phyloP scores from a whole-genome alignment of 2,888 invertebrate genomes.

The Diaperis boleti region DNA sequence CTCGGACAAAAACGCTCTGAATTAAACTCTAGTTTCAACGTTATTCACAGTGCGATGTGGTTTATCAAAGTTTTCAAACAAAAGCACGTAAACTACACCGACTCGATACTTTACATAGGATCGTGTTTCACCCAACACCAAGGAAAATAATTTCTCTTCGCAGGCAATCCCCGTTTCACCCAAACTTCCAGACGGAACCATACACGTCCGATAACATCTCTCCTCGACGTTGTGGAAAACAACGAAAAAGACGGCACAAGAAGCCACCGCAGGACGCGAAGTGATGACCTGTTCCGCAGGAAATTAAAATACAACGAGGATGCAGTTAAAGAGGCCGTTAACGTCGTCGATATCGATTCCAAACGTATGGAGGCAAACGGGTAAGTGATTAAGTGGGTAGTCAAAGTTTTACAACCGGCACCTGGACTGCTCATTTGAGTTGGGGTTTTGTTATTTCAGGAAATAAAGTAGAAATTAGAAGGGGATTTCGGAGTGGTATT shows the following conservation, averaged over 20 bases:
- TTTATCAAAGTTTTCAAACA: too few relatives aligned
- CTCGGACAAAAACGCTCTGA: too few relatives aligned
- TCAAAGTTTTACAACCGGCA: too few relatives aligned
- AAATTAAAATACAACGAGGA: constrained; percentile 58
- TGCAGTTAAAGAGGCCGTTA: constrained; percentile 29
- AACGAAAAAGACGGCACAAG: constrained; percentile 9
- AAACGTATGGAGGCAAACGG: constrained; percentile 48
- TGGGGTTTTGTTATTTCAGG: too few relatives aligned
- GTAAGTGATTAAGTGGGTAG: too few relatives aligned
- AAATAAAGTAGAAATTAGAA: too few relatives aligned
- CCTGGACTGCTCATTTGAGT: too few relatives aligned
- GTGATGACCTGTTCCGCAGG: constrained; percentile 58
- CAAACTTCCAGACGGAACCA: constrained; percentile 21
- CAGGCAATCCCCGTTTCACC: constrained; percentile 24
- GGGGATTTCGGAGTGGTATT: too few relatives aligned
- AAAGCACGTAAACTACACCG: too few relatives aligned
- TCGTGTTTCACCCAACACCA: constrained; percentile 20
- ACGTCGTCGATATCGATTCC: constrained; percentile 49
- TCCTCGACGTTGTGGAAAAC: constrained; percentile 15
- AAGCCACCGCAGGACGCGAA: constrained; percentile 52
- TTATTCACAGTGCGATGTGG: too few relatives aligned
- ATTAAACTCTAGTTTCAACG: too few relatives aligned
- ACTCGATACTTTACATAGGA: too few relatives aligned
- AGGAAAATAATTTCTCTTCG: constrained; percentile 20
- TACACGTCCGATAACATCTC: constrained; percentile 11